Base-by-base conservation (phyloP, 2,797 vertebrate species). In the Ctenochaetus hawaiiensis region DNA sequence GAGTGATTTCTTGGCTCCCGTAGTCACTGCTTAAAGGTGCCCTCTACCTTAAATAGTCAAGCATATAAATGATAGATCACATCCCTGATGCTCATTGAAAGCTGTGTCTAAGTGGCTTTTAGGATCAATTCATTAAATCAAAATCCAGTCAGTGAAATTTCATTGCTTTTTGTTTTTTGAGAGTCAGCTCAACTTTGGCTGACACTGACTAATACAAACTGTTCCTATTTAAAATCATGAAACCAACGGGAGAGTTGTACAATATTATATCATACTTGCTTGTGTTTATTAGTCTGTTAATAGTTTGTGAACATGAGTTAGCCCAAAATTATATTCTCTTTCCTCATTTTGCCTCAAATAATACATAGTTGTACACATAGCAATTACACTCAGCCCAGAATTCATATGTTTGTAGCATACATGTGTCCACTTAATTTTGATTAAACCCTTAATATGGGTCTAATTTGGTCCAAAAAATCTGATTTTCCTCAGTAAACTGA, bases 81-180 rank as follows among this genome's bases (percentile, higher is more conserved):
- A 4, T 70, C 52, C 34, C 75, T 51, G 67, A 70, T 58, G 43
- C 53, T 73, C 45, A 66, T 47, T 74, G 26, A 75, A 22, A 47
- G 30, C 57, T 67, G 9, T 49, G 30, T 64, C 78, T 77, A 66
- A 73, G 54, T 30, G 18, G 17, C 58, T 77, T 69, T 53, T 71
- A 81, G 87, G 79, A 44, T 62, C 63, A 68, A 69, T 77, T 64
- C n/a, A 69, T n/a, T 60, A 44, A 44, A 73, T 67, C 43, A 77
- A 79, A 82, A 48, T 56, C 4, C 48, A 67, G 44, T 57, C 48
- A 53, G 51, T 67, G 48, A 54, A 34, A 59, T 59, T 49, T 23
- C n/a, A 41, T 69, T 62, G 39, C 43, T 67, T 79, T 79, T 39
- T 39, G 18, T 51, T 77, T 30, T 66, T 45, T 60, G 44, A 22